Evolutionary conservation across 1,140 invertebrate genomes (phyloP), one percentile per base, ranked within the genome.

Genomic region (Cylas formicarius): DNA sequence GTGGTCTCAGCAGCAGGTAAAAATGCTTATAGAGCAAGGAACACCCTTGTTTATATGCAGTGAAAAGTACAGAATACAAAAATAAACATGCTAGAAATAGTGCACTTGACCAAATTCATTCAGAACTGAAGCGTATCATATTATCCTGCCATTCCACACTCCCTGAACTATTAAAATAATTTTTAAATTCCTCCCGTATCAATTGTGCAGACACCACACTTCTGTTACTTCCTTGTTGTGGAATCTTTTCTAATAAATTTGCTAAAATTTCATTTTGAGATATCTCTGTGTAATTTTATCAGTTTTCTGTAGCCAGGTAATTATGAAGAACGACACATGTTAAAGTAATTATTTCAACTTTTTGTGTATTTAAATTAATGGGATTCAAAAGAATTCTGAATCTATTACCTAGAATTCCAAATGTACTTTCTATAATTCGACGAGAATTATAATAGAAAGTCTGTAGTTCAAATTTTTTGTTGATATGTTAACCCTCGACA

Each of bases 391-490:
- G 20, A 31, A 52, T 18, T 37, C 38, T 36, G 21, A 48, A 52
- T 32, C 38, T 42, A 29, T 48, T 52, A 3, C 54, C 57, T 49
- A 69, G 45, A 24, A 68, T 67, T 28, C 68, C 67, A 54, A 70
- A 70, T 4, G 62, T 56, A 57, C 63, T 66, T 59, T 68, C 62
- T 32, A 69, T 50, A 17, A 53, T 47, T 38, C 63, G 32, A 41
- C 65, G 53, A 27, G 58, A n/a, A n/a, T n/a, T n/a, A n/a, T 58
- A 39, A 66, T 46, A 20, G 51, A 62, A 40, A 68, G 48, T 32
- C 63, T 52, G 42, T 73, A 74, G 48, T 75, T 72, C 52, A 65
- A 74, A 72, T 57, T 43, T 56, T 55, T 56, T 72, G 44, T 41
- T 62, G 35, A 6, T 55, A 32, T 22, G 47, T 50, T 13, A 68